phyloP scores from a whole-genome alignment of 2,797 vertebrate species.

The Thripadectes ignobilis region DNA sequence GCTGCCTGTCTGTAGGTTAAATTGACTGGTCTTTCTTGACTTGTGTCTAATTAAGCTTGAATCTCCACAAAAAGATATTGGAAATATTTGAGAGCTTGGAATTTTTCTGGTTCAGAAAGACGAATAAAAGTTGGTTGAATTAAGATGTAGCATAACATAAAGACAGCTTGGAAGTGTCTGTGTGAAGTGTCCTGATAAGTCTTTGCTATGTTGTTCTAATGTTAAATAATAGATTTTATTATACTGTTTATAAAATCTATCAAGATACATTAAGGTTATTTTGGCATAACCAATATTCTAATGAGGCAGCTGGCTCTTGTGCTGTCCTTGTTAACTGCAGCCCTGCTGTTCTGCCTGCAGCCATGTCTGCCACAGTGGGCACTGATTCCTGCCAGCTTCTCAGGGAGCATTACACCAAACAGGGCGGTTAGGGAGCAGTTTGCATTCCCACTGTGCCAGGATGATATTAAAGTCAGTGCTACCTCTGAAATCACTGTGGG shows the following conservation, averaged over 20 bases:
- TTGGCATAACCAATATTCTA: neutral
- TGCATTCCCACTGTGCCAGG: neutral
- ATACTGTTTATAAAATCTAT: neutral
- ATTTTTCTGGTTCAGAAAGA: neutral
- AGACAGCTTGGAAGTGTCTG: neutral
- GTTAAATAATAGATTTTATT: neutral
- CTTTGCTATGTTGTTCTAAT: neutral
- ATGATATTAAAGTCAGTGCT: neutral
- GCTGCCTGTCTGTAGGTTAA: neutral
- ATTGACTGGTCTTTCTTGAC: neutral
- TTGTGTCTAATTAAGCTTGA: neutral
- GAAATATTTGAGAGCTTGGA: neutral
- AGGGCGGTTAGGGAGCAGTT: neutral
- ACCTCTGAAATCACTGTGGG: neutral
- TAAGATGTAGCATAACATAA: neutral
- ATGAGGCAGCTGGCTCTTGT: neutral
- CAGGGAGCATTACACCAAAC: neutral
- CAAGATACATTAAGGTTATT: neutral
- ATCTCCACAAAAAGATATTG: neutral
- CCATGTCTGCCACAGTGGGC: neutral
- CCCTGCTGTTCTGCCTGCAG: neutral
- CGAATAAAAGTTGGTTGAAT: neutral
- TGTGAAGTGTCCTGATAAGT: neutral
- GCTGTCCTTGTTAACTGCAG: neutral
- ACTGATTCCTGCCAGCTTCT: slow-evolving; percentile 14